Percentiles rank a stretch among this genome's conserved stretches.
Conservation (phyloP, 2,113 vertebrate genomes). For the Cettia cetti region DNA sequence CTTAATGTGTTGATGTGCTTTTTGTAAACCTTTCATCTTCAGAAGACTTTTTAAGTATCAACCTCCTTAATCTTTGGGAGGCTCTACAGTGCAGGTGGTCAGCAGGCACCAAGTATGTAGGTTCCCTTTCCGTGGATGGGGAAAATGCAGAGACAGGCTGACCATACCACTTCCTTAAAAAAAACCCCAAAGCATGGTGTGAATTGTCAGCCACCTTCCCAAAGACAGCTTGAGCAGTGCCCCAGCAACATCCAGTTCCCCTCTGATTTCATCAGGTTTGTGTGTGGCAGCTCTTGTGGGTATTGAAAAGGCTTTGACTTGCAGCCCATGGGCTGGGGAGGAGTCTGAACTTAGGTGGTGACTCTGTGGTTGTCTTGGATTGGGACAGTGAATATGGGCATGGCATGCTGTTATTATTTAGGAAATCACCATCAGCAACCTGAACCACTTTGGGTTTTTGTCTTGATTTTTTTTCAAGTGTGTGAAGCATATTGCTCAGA, state of each 20-base stretch:
- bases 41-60: neutral
- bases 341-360: neutral
- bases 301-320: neutral
- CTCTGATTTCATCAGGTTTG: neutral
- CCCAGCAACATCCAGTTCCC: neutral
- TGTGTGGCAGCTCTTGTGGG: neutral
- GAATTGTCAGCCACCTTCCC: neutral
- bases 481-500: neutral
- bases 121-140: neutral
- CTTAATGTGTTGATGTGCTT: neutral
- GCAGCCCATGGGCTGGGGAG: neutral
- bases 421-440: neutral
- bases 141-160: neutral
- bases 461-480: neutral
- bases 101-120: neutral
- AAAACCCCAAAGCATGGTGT: neutral
- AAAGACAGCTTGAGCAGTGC: neutral
- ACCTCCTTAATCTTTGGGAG: neutral
- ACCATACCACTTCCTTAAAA: neutral
- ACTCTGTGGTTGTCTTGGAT: accelerated
- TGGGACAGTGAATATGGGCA: neutral
- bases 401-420: neutral
- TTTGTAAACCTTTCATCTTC: neutral
- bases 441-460: neutral
- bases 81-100: neutral